Conservation (phyloP, 2,888 invertebrate genomes). For the Baronia brevicornis region DNA sequence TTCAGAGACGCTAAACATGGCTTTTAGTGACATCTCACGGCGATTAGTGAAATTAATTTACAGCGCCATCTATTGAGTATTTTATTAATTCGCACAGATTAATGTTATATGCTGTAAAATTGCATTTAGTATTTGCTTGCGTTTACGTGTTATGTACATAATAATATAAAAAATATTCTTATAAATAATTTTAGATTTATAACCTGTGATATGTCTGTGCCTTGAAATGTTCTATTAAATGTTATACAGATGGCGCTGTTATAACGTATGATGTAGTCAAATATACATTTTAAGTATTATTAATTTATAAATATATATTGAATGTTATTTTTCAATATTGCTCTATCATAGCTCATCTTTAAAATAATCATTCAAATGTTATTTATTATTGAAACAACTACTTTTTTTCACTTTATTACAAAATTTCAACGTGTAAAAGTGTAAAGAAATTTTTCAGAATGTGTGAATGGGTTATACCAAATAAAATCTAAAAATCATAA, state of each 20-base stretch:
- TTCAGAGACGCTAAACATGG: conserved; percentile 72
- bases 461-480: conserved; percentile 43
- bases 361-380: too few species aligned
- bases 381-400: too few species aligned
- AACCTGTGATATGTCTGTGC: conserved; percentile 73
- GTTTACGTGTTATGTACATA: conserved; percentile 24
- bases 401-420: conserved; percentile 5
- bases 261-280: conserved; percentile 28
- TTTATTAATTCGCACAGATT: conserved; percentile 38
- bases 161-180: conserved; percentile 21
- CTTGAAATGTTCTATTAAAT: conserved; percentile 49
- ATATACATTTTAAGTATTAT: conserved; percentile 17
- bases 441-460: conserved; percentile 20
- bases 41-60: conserved; percentile 32
- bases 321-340: conserved; percentile 5
- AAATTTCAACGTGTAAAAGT: conserved; percentile 8
- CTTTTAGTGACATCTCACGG: conserved; percentile 54
- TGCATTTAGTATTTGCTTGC: conserved; percentile 26
- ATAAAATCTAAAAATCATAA: conserved; percentile 48
- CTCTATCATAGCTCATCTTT: too few species aligned
- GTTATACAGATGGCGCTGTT: conserved; percentile 58
- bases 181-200: conserved; percentile 43
- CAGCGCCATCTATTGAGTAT: conserved; percentile 55
- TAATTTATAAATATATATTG: conserved; percentile 18
- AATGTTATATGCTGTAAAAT: conserved; percentile 29